These are phyloP conservation scores for Daktulosphaira vitifoliae DNA, from an alignment of 1,140 invertebrate genomes.

Conservation along the genomic window DNA sequence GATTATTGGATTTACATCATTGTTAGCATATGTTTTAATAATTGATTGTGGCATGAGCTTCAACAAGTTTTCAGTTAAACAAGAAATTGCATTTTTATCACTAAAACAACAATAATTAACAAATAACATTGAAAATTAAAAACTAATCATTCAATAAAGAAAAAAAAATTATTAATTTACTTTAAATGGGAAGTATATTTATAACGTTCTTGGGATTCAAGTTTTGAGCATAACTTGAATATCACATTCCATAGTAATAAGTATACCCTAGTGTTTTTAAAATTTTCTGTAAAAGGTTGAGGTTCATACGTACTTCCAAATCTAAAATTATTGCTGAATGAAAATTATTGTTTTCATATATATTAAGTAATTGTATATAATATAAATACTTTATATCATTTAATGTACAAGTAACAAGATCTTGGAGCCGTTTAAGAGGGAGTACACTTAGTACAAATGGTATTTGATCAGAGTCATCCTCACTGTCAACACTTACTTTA, in stretches of 20 bases:
- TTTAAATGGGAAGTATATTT: conserved; percentile 54
- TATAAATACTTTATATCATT: neutral
- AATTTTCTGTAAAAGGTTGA: conserved; percentile 53
- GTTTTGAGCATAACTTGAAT: conserved; percentile 57
- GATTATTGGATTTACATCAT: conserved; percentile 37
- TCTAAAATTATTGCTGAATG: conserved; percentile 44
- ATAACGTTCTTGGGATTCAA: conserved; percentile 57
- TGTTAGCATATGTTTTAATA: conserved; percentile 24
- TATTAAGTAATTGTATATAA: neutral
- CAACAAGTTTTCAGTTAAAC: conserved; percentile 34
- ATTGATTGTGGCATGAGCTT: conserved; percentile 35
- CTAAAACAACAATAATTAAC: conserved; percentile 26
- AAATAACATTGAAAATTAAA: no score
- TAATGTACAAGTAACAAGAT: neutral
- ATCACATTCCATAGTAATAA: conserved; percentile 64
- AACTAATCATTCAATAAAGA: no score
- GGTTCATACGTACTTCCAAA: conserved; percentile 54
- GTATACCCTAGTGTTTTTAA: conserved; percentile 56
- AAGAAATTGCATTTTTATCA: conserved; percentile 36
- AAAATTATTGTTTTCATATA: no score
- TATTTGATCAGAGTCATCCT: neutral
- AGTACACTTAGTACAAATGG: neutral
- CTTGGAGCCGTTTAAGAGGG: conserved; percentile 11
- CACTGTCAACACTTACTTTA: neutral
- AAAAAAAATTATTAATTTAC: conserved; percentile 27